Percentiles rank a stretch among this genome's conserved stretches.
Conservation (phyloP, 1,140 invertebrate species). For the Zaprionus gabonicus region DNA sequence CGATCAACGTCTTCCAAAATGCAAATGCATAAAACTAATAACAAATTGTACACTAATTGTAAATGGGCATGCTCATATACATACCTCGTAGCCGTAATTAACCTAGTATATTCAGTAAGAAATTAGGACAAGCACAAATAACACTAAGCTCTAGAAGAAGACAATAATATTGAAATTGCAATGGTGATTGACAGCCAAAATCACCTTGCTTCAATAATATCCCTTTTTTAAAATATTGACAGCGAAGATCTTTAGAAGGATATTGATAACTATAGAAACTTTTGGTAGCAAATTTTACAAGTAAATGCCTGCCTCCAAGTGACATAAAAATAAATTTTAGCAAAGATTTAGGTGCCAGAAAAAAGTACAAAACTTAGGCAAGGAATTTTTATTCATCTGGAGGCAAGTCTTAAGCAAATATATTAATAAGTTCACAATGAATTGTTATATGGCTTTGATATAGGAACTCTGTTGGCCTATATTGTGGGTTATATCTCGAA, state of each 20-base stretch:
- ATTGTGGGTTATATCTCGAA: neutral
- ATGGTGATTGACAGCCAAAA: conserved; percentile 18
- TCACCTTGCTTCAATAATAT: neutral
- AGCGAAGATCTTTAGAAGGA: neutral
- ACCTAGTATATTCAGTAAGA: conserved; percentile 14
- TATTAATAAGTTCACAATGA: neutral
- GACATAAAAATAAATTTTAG: too few relatives aligned
- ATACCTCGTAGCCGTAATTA: conserved; percentile 49
- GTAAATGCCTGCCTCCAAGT: neutral
- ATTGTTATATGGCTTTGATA: neutral
- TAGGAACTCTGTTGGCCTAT: neutral
- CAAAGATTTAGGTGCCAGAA: neutral
- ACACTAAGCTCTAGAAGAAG: conserved; percentile 17
- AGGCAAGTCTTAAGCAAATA: neutral
- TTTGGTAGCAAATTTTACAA: conserved; percentile 1
- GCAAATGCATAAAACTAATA: conserved; percentile 46
- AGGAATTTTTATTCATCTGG: neutral
- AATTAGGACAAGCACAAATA: neutral
- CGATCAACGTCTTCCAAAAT: conserved; percentile 70
- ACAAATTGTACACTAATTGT: conserved; percentile 19
- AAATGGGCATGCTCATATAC: conserved; percentile 34
- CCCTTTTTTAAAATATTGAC: conserved; percentile 2
- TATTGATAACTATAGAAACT: neutral
- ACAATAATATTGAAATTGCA: conserved; percentile 25
- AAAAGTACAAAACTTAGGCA: neutral